Base-by-base conservation (phyloP, 1,140 invertebrate genomes). In the Listronotus bonariensis region DNA sequence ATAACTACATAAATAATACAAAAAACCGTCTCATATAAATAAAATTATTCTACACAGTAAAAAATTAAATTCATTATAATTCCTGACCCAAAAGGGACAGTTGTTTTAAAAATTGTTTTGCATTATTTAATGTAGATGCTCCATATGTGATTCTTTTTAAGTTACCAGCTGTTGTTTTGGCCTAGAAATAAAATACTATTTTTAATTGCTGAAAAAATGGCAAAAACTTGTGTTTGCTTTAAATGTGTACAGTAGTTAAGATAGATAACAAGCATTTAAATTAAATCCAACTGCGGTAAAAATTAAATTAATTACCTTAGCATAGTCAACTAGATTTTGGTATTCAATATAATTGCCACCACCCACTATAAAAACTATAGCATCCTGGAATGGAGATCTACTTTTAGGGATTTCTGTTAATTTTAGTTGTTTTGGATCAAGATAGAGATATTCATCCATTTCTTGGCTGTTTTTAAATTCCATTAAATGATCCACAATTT, bases 321-420 rank as follows among this genome's bases (percentile, higher is more conserved):
- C 91, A 79, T 97, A 98, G 78, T 99, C 96, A 34, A 94, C 86
- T 38, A 99, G 84, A 85, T 99, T 99, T 79, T 99, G 96, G 79
- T 99, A 99, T 81, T 99, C 97, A 72, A 98, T 98, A 77, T 99
- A 99, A 83, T 98, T 99, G 32, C 97, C 97, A 61, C 97, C 97
- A 53, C 97, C 97, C 31, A 99, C 92, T 52, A 99, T 84, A 80
- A 99, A 99, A 8, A 99, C 96, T 70, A 98, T 90, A 11, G 95
- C 93, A 76, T 96, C 94, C 77, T 92, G 87, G 78, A 92, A 92
- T 73, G 86, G 85, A 54, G 87, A 83, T 62, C 85, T 80, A 77
- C 84, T 88, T 75, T 86, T 85, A 42, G 87, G 85, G 65, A 83
- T 78, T 54, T 94, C 92, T 7, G 85, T 81, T 42, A 85, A 82